These are phyloP conservation scores for Whitmania pigra DNA, from an alignment of 1,140 invertebrate genomes.

Conservation along the genomic window DNA sequence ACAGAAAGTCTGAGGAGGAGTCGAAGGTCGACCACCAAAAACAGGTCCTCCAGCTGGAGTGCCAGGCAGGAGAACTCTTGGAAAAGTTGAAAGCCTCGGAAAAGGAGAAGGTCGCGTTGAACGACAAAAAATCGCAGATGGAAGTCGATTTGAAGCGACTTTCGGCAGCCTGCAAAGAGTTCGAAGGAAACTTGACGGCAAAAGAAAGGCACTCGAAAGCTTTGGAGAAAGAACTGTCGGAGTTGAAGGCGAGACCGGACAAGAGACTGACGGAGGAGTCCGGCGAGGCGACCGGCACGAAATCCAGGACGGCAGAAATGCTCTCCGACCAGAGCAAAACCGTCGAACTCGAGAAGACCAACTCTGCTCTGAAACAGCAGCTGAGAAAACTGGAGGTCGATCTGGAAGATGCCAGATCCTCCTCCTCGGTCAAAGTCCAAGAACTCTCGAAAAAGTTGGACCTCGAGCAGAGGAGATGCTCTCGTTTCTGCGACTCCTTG, in stretches of 20 bases:
- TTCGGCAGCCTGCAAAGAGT: constrained; percentile 27
- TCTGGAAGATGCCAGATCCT: neutral
- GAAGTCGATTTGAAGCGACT: constrained; percentile 31
- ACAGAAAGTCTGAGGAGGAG: neutral
- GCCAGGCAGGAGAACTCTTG: constrained; percentile 29
- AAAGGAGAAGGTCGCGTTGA: constrained; percentile 27
- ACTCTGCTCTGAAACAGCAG: constrained; percentile 18
- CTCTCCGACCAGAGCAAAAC: neutral
- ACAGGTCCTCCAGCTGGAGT: constrained; percentile 30
- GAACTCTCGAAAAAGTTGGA: constrained; percentile 18
- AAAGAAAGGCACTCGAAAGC: constrained; percentile 25
- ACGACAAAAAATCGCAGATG: constrained; percentile 27
- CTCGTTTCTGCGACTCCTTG: constrained; percentile 12
- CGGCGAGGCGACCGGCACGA: neutral
- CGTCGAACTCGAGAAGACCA: constrained; percentile 14
- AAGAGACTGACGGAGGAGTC: neutral
- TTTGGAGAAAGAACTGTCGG: constrained; percentile 2
- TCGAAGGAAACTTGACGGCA: constrained; percentile 29
- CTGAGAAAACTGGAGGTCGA: constrained; percentile 18
- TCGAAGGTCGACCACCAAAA: constrained; percentile 31
- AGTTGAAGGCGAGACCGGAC: neutral
- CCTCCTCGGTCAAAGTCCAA: constrained; percentile 10
- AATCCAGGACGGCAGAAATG: constrained; percentile 2
- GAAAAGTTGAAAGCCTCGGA: constrained; percentile 30
- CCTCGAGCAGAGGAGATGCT: constrained; percentile 3